These are phyloP conservation scores for Lytechinus pictus DNA, from an alignment of 35 echinoderm and acorn worm species.

Conservation along the genomic window DNA sequence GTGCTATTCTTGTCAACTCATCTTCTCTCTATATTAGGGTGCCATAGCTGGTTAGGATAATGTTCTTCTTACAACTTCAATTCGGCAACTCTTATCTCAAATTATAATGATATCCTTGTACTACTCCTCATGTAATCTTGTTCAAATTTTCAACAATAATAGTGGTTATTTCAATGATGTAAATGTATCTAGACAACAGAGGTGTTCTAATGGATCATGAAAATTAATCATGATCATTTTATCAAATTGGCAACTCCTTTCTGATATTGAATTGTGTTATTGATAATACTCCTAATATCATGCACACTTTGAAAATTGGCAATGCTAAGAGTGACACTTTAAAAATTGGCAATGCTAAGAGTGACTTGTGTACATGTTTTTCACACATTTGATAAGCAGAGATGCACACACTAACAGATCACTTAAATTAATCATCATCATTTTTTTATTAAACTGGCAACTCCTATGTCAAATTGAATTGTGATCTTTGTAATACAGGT, in stretches of 20 bases:
- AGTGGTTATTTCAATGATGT: no score
- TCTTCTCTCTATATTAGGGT: background rate
- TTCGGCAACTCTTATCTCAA: no score
- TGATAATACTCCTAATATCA: background rate
- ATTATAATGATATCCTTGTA: no score
- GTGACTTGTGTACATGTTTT: no score
- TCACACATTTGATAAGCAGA: no score
- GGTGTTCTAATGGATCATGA: no score
- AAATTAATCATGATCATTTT: background rate
- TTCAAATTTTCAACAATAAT: background rate
- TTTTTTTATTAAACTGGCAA: background rate
- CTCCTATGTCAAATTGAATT: background rate
- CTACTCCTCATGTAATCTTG: background rate
- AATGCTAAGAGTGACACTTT: background rate
- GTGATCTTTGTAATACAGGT: background rate
- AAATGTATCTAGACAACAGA: no score
- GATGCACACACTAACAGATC: no score
- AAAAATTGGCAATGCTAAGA: no score
- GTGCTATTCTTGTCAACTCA: background rate
- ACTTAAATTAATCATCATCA: background rate
- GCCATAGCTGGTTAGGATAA: no score
- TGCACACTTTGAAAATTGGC: background rate
- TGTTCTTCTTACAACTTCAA: no score
- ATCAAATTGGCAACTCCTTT: background rate
- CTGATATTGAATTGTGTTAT: background rate